phyloP scores from a whole-genome alignment of 2,113 vertebrate species.

The Triplophysa tibetana region DNA sequence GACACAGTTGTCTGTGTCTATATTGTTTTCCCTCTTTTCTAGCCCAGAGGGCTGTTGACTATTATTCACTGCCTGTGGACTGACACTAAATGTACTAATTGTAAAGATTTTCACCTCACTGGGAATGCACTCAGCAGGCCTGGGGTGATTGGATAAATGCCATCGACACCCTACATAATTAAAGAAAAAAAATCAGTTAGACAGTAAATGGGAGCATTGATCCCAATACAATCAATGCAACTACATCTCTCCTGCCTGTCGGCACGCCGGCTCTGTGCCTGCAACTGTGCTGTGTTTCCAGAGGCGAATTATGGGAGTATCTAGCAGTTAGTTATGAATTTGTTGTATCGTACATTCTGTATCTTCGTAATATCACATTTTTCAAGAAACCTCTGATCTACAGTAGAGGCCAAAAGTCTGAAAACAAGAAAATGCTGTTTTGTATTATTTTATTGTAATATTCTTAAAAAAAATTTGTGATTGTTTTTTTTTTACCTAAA shows the following conservation, averaged over 20 bases:
- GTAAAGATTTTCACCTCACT: constrained; percentile 57
- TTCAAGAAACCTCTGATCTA: too few relatives aligned
- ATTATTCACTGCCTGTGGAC: constrained; percentile 44
- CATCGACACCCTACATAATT: constrained; percentile 81
- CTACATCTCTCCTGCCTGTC: constrained; percentile 51
- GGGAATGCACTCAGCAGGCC: constrained; percentile 55
- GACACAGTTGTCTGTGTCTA: neutral
- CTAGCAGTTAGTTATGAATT: neutral
- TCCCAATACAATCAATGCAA: constrained; percentile 78
- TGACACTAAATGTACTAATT: constrained; percentile 57
- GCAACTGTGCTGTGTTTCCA: constrained; percentile 22
- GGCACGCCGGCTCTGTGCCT: constrained; percentile 22
- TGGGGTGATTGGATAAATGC: constrained; percentile 63
- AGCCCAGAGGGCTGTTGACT: constrained; percentile 20
- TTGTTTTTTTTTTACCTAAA: too few relatives aligned
- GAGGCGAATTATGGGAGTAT: neutral
- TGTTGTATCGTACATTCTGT: neutral
- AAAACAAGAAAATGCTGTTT: too few relatives aligned
- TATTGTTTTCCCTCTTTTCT: neutral
- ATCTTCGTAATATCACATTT: too few relatives aligned
- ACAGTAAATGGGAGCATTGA: constrained; percentile 88
- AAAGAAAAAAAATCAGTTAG: constrained; percentile 81
- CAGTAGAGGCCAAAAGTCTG: too few relatives aligned
- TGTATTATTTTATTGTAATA: too few relatives aligned
- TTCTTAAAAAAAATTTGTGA: too few relatives aligned